Evolutionary conservation across 2,888 invertebrate species (phyloP).

Genomic region (Drepanosiphum platanoidis): DNA sequence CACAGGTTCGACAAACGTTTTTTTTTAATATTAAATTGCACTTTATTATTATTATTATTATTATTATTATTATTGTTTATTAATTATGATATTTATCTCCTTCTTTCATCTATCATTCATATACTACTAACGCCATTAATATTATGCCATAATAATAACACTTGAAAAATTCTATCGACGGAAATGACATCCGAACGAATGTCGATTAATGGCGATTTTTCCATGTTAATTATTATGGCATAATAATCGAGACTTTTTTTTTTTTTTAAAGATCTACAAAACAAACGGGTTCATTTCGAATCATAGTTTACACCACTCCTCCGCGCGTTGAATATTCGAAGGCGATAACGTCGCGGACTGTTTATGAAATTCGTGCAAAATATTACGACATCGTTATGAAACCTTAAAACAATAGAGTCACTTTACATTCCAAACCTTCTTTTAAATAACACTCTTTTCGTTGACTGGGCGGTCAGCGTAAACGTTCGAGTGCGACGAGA

Average conservation of each 20-base stretch:
- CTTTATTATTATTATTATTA: slow-evolving; percentile 36
- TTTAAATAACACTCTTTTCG: not conserved
- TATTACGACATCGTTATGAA: not conserved
- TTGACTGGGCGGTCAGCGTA: not conserved
- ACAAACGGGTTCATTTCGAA: not conserved
- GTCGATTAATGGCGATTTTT: not conserved
- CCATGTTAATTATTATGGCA: not conserved
- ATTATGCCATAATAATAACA: not conserved
- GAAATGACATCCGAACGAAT: not conserved
- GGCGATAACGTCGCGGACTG: not conserved
- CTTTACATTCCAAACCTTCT: slow-evolving; percentile 12
- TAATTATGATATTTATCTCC: not conserved
- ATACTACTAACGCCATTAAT: not conserved
- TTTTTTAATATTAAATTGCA: slow-evolving; percentile 49
- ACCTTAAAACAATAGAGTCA: not conserved
- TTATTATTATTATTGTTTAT: not conserved
- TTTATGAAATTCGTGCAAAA: not conserved
- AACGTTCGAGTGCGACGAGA: not conserved
- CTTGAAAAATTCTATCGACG: not conserved
- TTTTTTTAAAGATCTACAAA: not conserved
- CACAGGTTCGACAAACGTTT: slow-evolving; percentile 57
- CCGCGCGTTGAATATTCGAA: not conserved
- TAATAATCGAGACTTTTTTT: not conserved
- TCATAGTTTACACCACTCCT: not conserved
- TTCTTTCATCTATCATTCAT: slow-evolving; percentile 10